A percentile compares a stretch with the other conserved stretches of the same genome.
These are phyloP conservation scores for Drosophila ambigua DNA, from an alignment of 1,140 invertebrate genomes.

Conservation along the genomic window DNA sequence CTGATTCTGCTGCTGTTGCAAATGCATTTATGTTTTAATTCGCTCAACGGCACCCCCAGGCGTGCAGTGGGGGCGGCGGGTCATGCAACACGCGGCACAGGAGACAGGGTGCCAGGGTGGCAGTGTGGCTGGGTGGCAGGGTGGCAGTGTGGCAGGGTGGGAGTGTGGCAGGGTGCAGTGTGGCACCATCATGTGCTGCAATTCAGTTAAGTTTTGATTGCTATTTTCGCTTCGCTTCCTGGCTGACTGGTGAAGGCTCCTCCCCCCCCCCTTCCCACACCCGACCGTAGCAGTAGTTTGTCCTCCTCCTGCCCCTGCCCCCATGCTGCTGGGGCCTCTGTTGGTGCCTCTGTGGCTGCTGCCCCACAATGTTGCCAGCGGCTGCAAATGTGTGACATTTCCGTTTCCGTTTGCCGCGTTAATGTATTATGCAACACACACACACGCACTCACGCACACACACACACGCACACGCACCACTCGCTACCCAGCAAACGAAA, in stretches of 20 bases:
- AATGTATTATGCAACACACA: conserved; percentile 61
- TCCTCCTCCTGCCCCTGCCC: too few relatives aligned
- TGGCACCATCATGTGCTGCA: conserved; percentile 64
- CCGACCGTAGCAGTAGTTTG: background rate
- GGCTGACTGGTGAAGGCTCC: conserved; percentile 37
- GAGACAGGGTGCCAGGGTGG: background rate
- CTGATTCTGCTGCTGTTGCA: conserved; percentile 35
- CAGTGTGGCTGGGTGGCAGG: background rate
- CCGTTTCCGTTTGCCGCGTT: conserved; percentile 71
- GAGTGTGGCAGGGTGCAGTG: background rate
- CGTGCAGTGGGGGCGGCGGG: background rate
- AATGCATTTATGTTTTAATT: conserved; percentile 80
- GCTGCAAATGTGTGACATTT: conserved; percentile 80
- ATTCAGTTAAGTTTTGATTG: conserved; percentile 82
- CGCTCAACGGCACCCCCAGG: conserved; percentile 58
- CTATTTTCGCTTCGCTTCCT: conserved; percentile 82
- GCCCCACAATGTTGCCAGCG: conserved; percentile 70
- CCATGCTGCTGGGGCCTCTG: background rate
- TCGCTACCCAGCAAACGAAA: too few relatives aligned
- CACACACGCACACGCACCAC: too few relatives aligned
- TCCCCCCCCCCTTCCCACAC: too few relatives aligned
- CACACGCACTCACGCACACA: background rate
- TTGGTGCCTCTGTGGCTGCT: conserved; percentile 1
- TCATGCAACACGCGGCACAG: too few relatives aligned
- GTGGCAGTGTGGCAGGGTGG: background rate